A percentile compares a stretch with the other conserved stretches of the same genome.
These are phyloP conservation scores for Thunnus thynnus DNA, from an alignment of 2,113 vertebrate genomes.

Conservation along the genomic window DNA sequence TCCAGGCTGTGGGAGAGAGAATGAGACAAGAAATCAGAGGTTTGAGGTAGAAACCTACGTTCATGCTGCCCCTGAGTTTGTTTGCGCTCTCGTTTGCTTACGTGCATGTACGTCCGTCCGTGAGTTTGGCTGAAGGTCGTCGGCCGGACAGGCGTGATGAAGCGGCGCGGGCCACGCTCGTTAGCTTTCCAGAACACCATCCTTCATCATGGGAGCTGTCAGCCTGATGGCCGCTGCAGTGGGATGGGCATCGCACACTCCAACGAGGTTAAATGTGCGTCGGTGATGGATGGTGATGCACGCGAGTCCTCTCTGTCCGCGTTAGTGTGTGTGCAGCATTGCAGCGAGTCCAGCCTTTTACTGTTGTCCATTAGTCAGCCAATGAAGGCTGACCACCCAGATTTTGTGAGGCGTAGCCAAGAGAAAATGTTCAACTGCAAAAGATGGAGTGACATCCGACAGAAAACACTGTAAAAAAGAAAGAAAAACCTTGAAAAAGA, in stretches of 20 bases:
- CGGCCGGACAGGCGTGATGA: conserved; percentile 57
- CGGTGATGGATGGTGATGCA: conserved; percentile 72
- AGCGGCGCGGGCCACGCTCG: conserved; percentile 40
- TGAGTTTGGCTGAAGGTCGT: conserved; percentile 64
- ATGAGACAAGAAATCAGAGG: not conserved
- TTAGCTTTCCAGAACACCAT: conserved; percentile 67
- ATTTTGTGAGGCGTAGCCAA: conserved; percentile 55
- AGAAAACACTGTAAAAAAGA: conserved; percentile 18
- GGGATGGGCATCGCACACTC: conserved; percentile 42
- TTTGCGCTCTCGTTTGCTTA: conserved; percentile 42
- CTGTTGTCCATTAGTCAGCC: conserved; percentile 76
- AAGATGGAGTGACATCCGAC: conserved; percentile 56
- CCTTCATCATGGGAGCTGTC: conserved; percentile 72
- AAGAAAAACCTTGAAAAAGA: conserved; percentile 50
- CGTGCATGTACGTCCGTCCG: not conserved
- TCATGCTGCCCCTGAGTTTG: not conserved
- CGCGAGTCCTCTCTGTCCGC: conserved; percentile 38
- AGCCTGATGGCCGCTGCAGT: conserved; percentile 61
- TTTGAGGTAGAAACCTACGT: not conserved
- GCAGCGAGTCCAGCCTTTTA: conserved; percentile 46
- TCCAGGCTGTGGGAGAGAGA: not conserved
- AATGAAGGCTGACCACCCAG: conserved; percentile 74
- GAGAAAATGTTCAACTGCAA: conserved; percentile 52
- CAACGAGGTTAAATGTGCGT: conserved; percentile 66
- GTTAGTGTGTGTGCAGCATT: conserved; percentile 25